A percentile compares a stretch with the other conserved stretches of the same genome.
phyloP scores from a whole-genome alignment of 2,113 vertebrate genomes.

The Passerina amoena region DNA sequence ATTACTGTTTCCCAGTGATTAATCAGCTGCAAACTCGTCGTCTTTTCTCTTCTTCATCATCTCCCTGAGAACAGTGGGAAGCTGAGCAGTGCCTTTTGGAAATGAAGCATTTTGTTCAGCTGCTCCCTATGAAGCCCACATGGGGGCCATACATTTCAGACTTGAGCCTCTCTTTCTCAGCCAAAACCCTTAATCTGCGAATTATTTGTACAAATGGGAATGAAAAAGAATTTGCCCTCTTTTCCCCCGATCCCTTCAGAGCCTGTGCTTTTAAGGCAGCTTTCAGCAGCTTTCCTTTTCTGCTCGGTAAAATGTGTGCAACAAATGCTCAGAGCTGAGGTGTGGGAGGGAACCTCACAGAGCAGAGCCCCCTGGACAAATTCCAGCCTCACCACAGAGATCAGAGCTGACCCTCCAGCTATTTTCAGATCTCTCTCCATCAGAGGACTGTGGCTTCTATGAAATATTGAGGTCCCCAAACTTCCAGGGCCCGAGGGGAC shows the following conservation, averaged over 20 bases:
- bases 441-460: not conserved
- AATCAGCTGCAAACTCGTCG: conserved; percentile 14
- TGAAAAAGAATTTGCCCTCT: not conserved
- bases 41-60: not conserved
- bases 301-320: not conserved
- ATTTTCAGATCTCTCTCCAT: not conserved
- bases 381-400: not conserved
- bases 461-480: not conserved
- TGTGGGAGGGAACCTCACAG: not conserved
- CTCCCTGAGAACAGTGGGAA: not conserved
- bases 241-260: not conserved
- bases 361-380: not conserved
- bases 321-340: not conserved
- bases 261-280: not conserved
- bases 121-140: not conserved
- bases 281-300: not conserved
- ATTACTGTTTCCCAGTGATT: conserved; percentile 56
- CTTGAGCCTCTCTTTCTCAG: not conserved
- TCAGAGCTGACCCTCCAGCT: not conserved
- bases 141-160: not conserved
- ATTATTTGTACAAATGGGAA: not conserved
- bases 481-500: not conserved
- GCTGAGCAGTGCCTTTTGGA: not conserved
- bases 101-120: not conserved
- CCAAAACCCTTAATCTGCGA: not conserved